Conservation (phyloP, 2,113 vertebrate species). For the Parus major region DNA sequence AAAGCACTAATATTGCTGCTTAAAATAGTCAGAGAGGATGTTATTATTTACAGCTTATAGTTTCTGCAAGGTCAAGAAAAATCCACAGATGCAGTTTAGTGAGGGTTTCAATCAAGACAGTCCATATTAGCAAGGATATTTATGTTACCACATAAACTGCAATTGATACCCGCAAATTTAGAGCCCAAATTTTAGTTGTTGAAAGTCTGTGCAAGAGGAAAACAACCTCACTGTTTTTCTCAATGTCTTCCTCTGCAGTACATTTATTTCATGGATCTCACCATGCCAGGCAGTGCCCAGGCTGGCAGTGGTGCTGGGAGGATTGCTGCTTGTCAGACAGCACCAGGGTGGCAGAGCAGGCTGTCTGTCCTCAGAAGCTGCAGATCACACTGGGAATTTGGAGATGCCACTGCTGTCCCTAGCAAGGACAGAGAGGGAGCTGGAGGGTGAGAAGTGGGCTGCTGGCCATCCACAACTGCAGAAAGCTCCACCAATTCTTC, state of each 20-base stretch:
- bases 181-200: not conserved
- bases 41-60: constrained; percentile 16
- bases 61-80: constrained; percentile 47
- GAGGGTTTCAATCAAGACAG: not conserved
- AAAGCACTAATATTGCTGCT: not conserved
- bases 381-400: not conserved
- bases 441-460: not conserved
- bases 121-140: not conserved
- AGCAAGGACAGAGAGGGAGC: not conserved
- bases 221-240: not conserved
- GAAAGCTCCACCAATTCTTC: not conserved
- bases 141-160: not conserved
- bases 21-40: constrained; percentile 22
- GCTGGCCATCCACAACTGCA: not conserved
- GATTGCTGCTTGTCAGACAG: not conserved
- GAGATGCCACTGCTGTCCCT: not conserved
- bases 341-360: not conserved
- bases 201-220: not conserved
- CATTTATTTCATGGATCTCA: not conserved
- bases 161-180: not conserved
- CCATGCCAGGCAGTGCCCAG: not conserved
- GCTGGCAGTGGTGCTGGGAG: not conserved
- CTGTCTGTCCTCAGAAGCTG: not conserved
- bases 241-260: not conserved
- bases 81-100: not conserved